These are phyloP conservation scores for Gobionotothen gibberifrons DNA, from an alignment of 2,797 vertebrate genomes.

Conservation along the genomic window DNA sequence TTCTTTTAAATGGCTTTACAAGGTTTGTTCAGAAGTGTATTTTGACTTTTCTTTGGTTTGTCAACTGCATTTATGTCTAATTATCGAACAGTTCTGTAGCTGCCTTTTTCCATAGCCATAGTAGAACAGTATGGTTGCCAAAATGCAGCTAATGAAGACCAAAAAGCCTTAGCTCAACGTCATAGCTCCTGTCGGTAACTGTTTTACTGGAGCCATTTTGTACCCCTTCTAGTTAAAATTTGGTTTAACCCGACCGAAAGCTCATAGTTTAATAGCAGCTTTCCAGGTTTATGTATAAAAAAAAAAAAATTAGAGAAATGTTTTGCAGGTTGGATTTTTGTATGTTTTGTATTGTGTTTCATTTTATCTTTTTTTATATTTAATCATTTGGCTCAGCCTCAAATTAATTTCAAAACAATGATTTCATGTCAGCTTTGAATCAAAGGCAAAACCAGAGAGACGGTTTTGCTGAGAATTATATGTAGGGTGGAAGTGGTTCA, in stretches of 20 bases:
- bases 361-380: slow-evolving; percentile 51
- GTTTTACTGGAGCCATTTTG: slow-evolving; percentile 32
- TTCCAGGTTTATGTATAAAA: slow-evolving; percentile 47
- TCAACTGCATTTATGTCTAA: slow-evolving; percentile 23
- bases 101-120: slow-evolving; percentile 22
- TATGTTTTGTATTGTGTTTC: slow-evolving; percentile 26
- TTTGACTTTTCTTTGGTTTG: slow-evolving; percentile 25
- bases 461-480: slow-evolving; percentile 34
- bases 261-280: slow-evolving; percentile 26
- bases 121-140: slow-evolving; percentile 40
- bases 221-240: slow-evolving; percentile 21
- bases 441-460: slow-evolving; percentile 28
- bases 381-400: slow-evolving; percentile 59
- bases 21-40: slow-evolving; percentile 43
- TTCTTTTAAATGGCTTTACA: slow-evolving; percentile 23
- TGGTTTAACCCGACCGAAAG: slow-evolving; percentile 28
- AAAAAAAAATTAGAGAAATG: slow-evolving; percentile 4
- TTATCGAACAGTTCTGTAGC: slow-evolving; percentile 37
- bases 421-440: slow-evolving; percentile 49
- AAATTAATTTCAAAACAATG: slow-evolving; percentile 31
- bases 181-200: slow-evolving; percentile 32
- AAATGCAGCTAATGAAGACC: slow-evolving; percentile 68
- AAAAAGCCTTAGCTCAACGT: slow-evolving; percentile 65
- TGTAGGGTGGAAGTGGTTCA: slow-evolving; percentile 49
- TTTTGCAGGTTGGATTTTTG: slow-evolving; percentile 25